Percentiles rank a stretch among this genome's conserved stretches.
phyloP scores from a whole-genome alignment of 2,888 invertebrate genomes.

The Pyrocoelia pectoralis region DNA sequence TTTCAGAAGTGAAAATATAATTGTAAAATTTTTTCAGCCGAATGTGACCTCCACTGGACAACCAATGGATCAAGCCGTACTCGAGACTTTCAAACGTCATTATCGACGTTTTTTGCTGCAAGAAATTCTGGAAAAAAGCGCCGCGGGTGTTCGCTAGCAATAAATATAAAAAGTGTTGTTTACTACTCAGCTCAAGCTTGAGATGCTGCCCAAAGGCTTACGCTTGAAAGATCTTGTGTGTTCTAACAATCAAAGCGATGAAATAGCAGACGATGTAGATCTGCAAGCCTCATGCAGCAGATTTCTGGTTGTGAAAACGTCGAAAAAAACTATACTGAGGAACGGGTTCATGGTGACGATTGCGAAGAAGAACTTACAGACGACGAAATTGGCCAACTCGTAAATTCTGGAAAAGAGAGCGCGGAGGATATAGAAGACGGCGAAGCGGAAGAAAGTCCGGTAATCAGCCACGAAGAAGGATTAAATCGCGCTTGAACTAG shows the following conservation, averaged over 20 bases:
- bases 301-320: not conserved
- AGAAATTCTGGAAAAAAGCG: conserved; percentile 1
- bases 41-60: conserved; percentile 12
- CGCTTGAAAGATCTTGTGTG: too few relatives aligned
- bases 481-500: too few relatives aligned
- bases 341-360: not conserved
- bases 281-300: not conserved
- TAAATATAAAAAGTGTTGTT: not conserved
- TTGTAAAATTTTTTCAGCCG: conserved; percentile 11
- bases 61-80: conserved; percentile 6
- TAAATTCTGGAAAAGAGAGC: not conserved
- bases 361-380: not conserved
- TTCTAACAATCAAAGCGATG: not conserved
- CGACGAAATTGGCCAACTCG: not conserved
- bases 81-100: not conserved
- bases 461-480: too few relatives aligned
- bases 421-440: not conserved
- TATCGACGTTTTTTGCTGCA: not conserved
- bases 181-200: not conserved
- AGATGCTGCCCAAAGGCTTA: not conserved
- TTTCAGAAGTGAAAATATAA: conserved; percentile 4
- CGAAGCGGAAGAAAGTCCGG: too few relatives aligned
- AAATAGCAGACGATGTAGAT: conserved; percentile 1
- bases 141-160: not conserved
- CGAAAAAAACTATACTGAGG: not conserved